Base-by-base conservation (phyloP, 2,888 invertebrate genomes). In the Plagiodera versicolora region DNA sequence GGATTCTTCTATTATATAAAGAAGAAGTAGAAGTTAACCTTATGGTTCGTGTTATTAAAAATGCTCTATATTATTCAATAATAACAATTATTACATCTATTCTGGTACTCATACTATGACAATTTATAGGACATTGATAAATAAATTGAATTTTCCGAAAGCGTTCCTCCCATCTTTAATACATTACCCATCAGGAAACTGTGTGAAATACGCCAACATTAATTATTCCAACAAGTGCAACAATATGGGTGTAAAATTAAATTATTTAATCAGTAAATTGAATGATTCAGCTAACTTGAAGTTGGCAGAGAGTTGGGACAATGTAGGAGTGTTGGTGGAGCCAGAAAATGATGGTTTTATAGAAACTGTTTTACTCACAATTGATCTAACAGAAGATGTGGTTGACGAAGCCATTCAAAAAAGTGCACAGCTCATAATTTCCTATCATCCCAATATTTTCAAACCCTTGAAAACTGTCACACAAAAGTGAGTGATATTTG, bases 391-490 rank as follows among this genome's bases (percentile, higher is more conserved):
- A 0, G 91, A 94, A 79, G 86, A 86, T 65, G 96, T 97, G 0
- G 85, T 95, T 73, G 78, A 88, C 18, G 97, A 96, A 81, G 94
- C 95, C 0, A 75, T 91, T 2, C 78, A 82, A 1, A 77, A 83
- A 54, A 83, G 86, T 14, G 86, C 86, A 54, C 88, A 94, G 77
- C 81, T 97, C 80, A 94, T 98, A 58, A 83, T 98, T 58, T 90
- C 95, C 0, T 98, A 98, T 79, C 98, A 98, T 83, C 98, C 98
- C n/a, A 95, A 95, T 16, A 92, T 98, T 76, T 98, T 98, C 80
- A 82, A 85, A 11, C 88, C 94, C 5, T 71, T 98, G 56, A 96
- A 94, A 75, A 85, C 89, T 35, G 82, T 98, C 39, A 87, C 89
- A 1, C 83, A 93, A 86, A 90, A 86, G 90, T 92, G 80, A 76